These are phyloP conservation scores for Tyto alba DNA, from an alignment of 2,113 vertebrate genomes.

Conservation along the genomic window DNA sequence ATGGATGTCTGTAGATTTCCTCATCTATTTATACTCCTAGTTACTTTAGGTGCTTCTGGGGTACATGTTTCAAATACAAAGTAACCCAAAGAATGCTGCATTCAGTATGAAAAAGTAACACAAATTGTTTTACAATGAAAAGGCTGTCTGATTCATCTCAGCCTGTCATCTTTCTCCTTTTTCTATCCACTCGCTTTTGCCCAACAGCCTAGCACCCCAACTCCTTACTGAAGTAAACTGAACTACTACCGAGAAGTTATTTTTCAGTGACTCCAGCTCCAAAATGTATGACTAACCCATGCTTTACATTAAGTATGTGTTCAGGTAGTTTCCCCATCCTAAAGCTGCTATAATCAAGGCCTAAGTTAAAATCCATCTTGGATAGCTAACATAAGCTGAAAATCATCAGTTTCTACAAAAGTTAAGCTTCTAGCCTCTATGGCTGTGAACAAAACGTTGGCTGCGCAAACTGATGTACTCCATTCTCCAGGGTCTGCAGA, in stretches of 20 bases:
- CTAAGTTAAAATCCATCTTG: neutral
- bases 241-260: neutral
- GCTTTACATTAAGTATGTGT: neutral
- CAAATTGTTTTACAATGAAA: neutral
- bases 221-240: neutral
- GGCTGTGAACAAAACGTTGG: neutral
- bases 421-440: neutral
- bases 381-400: neutral
- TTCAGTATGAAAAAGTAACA: neutral
- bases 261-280: neutral
- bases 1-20: neutral
- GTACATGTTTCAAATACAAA: neutral
- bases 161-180: neutral
- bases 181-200: neutral
- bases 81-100: neutral
- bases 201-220: neutral
- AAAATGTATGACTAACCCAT: neutral
- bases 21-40: neutral
- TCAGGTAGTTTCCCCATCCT: neutral
- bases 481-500: neutral
- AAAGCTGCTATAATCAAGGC: neutral
- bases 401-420: neutral
- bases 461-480: fast-evolving
- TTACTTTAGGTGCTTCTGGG: neutral
- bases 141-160: neutral